Evolutionary conservation across 2,113 vertebrate species (phyloP).

Genomic region (Pelvicachromis taeniatus): DNA sequence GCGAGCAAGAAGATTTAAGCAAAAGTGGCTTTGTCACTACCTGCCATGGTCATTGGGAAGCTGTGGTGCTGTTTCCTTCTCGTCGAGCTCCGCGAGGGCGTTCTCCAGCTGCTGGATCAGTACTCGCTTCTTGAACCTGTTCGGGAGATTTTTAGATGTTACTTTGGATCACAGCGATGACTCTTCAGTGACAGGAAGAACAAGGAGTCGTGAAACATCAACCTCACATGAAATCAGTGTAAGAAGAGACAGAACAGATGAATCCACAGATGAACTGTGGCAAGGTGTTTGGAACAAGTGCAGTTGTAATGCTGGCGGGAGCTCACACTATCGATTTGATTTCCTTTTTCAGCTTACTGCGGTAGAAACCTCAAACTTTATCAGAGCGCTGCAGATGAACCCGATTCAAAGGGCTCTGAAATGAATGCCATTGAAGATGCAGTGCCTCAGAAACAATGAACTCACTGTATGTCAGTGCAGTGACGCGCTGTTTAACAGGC

Average conservation of each 20-base stretch:
- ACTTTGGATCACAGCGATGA: neutral
- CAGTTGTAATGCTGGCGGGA: neutral
- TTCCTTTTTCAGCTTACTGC: neutral
- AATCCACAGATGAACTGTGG: neutral
- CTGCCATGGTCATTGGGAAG: slow-evolving; percentile 81
- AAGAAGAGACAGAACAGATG: neutral
- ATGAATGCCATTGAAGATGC: neutral
- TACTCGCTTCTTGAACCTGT: slow-evolving; percentile 96
- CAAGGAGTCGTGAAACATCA: neutral
- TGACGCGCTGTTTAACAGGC: neutral
- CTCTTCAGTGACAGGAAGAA: neutral
- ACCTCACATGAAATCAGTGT: neutral
- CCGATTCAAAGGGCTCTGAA: neutral
- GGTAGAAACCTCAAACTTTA: neutral
- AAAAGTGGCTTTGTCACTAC: slow-evolving; percentile 64
- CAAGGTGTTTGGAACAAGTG: neutral
- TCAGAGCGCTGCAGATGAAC: neutral
- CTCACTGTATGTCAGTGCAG: neutral
- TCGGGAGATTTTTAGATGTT: neutral
- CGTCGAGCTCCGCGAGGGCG: slow-evolving; percentile 82
- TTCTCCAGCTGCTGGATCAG: slow-evolving; percentile 97
- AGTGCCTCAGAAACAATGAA: neutral
- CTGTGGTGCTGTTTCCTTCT: slow-evolving; percentile 66
- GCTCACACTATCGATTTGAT: neutral
- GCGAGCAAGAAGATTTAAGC: neutral